These are phyloP conservation scores for Rhineura floridana DNA, from an alignment of 2,113 vertebrate genomes.

Conservation along the genomic window DNA sequence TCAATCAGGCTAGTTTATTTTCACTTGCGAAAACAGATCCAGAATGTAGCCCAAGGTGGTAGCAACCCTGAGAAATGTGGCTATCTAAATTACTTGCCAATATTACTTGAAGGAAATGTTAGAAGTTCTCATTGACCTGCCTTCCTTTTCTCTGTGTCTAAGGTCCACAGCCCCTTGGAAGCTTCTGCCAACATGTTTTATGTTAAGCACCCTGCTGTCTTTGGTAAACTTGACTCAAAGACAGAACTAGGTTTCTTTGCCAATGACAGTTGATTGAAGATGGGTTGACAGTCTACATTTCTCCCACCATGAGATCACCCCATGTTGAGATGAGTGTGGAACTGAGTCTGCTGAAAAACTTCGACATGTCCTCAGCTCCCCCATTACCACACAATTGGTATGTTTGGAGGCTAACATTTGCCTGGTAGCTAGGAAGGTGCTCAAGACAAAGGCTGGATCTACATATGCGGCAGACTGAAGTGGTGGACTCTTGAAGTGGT, in stretches of 20 bases:
- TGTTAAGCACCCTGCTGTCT: not conserved
- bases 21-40: not conserved
- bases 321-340: not conserved
- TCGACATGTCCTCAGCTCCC: not conserved
- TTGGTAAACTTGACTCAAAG: not conserved
- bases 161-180: not conserved
- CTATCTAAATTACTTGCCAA: not conserved
- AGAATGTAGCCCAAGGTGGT: not conserved
- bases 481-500: not conserved
- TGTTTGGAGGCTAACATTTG: not conserved
- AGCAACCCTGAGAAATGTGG: not conserved
- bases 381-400: not conserved
- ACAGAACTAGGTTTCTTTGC: not conserved
- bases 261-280: constrained; percentile 3
- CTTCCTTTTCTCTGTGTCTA: not conserved
- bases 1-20: not conserved
- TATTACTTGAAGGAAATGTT: not conserved
- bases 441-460: not conserved
- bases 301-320: not conserved
- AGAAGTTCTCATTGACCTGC: not conserved
- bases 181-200: not conserved
- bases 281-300: not conserved
- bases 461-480: too few species aligned
- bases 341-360: not conserved
- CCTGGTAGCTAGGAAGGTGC: not conserved